Evolutionary conservation across 2,888 invertebrate genomes (phyloP).

Genomic region (Mesoligia furuncula): DNA sequence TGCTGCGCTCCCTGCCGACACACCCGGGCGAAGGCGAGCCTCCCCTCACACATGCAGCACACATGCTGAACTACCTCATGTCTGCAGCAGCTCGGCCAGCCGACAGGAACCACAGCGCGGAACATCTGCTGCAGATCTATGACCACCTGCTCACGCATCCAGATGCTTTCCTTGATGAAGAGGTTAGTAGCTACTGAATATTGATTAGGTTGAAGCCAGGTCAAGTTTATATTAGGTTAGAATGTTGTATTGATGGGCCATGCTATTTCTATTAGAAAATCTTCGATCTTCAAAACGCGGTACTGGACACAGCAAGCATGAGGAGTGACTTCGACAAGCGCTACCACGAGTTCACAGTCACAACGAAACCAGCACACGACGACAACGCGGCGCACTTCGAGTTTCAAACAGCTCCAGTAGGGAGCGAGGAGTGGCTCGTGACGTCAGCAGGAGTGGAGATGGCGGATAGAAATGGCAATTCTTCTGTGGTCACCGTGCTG

Average conservation of each 20-base stretch:
- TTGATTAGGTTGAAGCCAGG: background rate
- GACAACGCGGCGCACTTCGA: slow-evolving; percentile 83
- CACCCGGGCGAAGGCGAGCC: slow-evolving; percentile 93
- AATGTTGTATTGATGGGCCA: background rate
- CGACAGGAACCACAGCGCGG: slow-evolving; percentile 90
- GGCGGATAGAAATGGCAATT: slow-evolving; percentile 76
- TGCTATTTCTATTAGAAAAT: slow-evolving; percentile 80
- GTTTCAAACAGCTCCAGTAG: slow-evolving; percentile 69
- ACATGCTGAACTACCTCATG: slow-evolving; percentile 90
- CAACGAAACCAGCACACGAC: slow-evolving; percentile 77
- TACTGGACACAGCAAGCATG: slow-evolving; percentile 82
- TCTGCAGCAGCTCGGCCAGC: slow-evolving; percentile 79
- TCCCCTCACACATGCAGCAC: slow-evolving; percentile 90
- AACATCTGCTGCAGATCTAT: slow-evolving; percentile 91
- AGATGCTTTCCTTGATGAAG: slow-evolving; percentile 93
- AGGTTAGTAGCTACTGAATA: slow-evolving; percentile 88
- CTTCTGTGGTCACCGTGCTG: slow-evolving; percentile 88
- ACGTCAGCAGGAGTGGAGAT: slow-evolving; percentile 83
- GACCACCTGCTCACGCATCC: slow-evolving; percentile 85
- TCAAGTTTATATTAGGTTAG: background rate
- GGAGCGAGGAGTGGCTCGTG: slow-evolving; percentile 80
- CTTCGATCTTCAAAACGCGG: slow-evolving; percentile 84
- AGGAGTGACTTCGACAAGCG: slow-evolving; percentile 75
- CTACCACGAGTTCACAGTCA: slow-evolving; percentile 80
- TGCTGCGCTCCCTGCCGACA: slow-evolving; percentile 86